These are phyloP conservation scores for Diloba caeruleocephala DNA, from an alignment of 2,888 invertebrate species.

Conservation along the genomic window DNA sequence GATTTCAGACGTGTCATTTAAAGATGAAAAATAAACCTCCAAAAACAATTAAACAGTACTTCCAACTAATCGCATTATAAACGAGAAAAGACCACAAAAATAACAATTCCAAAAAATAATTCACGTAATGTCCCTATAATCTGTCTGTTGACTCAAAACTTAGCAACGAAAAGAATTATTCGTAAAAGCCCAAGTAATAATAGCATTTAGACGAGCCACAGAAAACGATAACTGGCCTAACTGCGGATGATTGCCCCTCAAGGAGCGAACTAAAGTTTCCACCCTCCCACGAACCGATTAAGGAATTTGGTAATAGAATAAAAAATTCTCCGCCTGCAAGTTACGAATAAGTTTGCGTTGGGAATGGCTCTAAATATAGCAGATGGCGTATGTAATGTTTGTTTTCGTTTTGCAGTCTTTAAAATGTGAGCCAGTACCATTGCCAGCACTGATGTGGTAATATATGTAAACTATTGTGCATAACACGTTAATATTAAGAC, in stretches of 20 bases:
- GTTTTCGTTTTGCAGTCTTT: background rate
- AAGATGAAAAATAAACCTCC: constrained; percentile 1
- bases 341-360: constrained; percentile 42
- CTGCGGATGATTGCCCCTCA: constrained; percentile 59
- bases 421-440: too few relatives aligned
- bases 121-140: constrained; percentile 40
- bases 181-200: constrained; percentile 54
- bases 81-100: constrained; percentile 35
- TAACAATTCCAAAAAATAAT: constrained; percentile 41
- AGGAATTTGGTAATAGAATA: constrained; percentile 63
- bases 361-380: constrained; percentile 19
- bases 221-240: constrained; percentile 61
- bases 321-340: constrained; percentile 50
- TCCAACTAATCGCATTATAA: constrained; percentile 36
- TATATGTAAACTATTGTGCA: too few relatives aligned
- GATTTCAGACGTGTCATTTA: background rate
- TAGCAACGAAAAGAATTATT: constrained; percentile 53
- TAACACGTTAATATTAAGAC: too few relatives aligned
- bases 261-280: constrained; percentile 52
- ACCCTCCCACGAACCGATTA: constrained; percentile 53
- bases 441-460: too few relatives aligned
- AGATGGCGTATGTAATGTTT: constrained; percentile 4
- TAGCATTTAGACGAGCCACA: constrained; percentile 51
- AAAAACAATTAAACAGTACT: constrained; percentile 16
- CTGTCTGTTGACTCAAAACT: constrained; percentile 53